These are phyloP conservation scores for Perca flavescens DNA, from an alignment of 2,113 vertebrate genomes.

Conservation along the genomic window DNA sequence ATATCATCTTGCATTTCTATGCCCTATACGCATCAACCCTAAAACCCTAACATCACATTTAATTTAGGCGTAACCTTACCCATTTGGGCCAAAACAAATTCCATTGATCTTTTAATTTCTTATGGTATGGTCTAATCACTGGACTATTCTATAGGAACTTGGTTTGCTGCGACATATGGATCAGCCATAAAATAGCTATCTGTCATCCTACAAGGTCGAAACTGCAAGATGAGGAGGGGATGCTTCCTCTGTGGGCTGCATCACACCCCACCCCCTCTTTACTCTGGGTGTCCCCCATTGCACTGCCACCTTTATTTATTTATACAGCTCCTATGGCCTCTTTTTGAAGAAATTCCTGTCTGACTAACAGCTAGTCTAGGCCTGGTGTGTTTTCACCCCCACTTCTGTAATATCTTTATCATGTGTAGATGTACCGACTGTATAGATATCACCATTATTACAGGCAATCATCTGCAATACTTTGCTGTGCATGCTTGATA, in stretches of 20 bases:
- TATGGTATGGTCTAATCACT: neutral
- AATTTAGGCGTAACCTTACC: neutral
- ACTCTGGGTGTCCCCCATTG: slow-evolving; percentile 45
- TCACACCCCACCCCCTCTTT: slow-evolving; percentile 41
- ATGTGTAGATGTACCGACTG: neutral
- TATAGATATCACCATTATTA: neutral
- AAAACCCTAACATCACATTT: neutral
- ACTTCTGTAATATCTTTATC: slow-evolving; percentile 17
- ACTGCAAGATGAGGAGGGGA: slow-evolving; percentile 42
- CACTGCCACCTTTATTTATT: slow-evolving; percentile 72
- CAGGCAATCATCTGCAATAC: neutral
- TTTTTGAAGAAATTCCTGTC: slow-evolving; percentile 26
- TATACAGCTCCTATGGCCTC: slow-evolving; percentile 38
- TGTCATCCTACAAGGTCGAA: slow-evolving; percentile 69
- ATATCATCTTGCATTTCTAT: neutral
- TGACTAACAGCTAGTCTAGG: slow-evolving; percentile 20
- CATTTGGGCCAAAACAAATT: neutral
- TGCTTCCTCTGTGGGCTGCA: slow-evolving; percentile 18
- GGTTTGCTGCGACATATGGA: neutral
- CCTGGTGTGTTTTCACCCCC: slow-evolving; percentile 10
- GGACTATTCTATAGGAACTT: neutral
- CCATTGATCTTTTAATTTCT: neutral
- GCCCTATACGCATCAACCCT: neutral
- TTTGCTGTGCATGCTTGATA: neutral
- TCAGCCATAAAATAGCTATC: neutral